Conservation (phyloP, 1,140 invertebrate genomes). For the Atta colombica region DNA sequence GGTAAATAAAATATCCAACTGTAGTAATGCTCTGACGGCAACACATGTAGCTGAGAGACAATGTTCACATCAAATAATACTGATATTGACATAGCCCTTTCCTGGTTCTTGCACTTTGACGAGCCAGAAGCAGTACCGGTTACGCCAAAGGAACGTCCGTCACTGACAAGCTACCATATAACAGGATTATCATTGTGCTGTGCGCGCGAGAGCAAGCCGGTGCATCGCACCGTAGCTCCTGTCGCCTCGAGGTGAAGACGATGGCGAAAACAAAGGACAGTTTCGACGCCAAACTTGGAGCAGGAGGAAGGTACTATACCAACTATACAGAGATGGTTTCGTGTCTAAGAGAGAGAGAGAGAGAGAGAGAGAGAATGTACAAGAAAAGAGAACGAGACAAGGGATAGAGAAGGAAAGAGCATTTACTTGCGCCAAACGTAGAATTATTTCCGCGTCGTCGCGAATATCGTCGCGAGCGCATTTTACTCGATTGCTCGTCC, state of each 20-base stretch:
- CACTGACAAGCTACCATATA: slow-evolving; percentile 58
- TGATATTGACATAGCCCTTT: slow-evolving; percentile 62
- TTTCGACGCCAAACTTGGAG: slow-evolving; percentile 33
- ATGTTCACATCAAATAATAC: slow-evolving; percentile 56
- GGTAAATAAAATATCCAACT: slow-evolving; percentile 49
- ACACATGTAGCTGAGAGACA: slow-evolving; percentile 53
- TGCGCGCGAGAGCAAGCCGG: slow-evolving; percentile 32
- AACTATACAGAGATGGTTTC: slow-evolving; percentile 19
- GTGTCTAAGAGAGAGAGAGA: neutral
- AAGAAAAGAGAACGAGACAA: neutral
- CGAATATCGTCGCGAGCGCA: slow-evolving; percentile 34
- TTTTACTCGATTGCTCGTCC: slow-evolving; percentile 25
- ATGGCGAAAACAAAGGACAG: slow-evolving; percentile 42
- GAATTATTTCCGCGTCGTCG: slow-evolving; percentile 16
- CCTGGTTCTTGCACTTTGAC: slow-evolving; percentile 61
- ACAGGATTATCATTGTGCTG: slow-evolving; percentile 59
- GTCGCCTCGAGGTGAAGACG: slow-evolving; percentile 48
- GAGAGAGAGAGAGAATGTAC: neutral
- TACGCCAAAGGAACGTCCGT: slow-evolving; percentile 57
- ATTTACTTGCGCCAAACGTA: slow-evolving; percentile 21
- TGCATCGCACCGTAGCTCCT: slow-evolving; percentile 47
- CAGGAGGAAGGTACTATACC: neutral
- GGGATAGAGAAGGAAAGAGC: neutral
- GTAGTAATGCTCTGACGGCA: slow-evolving; percentile 12
- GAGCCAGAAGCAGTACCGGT: slow-evolving; percentile 32